Evolutionary conservation across 2,888 invertebrate genomes (phyloP).

Genomic region (Maniola hyperantus): DNA sequence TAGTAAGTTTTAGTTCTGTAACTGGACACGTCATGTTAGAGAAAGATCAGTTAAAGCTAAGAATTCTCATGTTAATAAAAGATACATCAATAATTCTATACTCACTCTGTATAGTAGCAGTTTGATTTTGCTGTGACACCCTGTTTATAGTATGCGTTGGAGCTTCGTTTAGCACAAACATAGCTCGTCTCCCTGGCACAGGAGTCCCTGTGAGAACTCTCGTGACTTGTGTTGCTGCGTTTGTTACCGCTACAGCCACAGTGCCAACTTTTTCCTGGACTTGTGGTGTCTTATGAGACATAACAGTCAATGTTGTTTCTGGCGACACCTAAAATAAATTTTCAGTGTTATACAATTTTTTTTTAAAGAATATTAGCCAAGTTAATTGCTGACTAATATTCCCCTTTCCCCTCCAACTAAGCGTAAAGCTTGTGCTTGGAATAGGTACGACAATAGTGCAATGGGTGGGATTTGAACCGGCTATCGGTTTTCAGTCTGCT

Average conservation of each 20-base stretch:
- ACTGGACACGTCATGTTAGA: not conserved
- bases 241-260: slow-evolving; percentile 69
- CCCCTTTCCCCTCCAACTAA: too few relatives aligned
- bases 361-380: too few relatives aligned
- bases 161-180: slow-evolving; percentile 78
- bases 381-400: too few relatives aligned
- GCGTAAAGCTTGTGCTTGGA: too few relatives aligned
- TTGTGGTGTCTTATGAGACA: slow-evolving; percentile 78
- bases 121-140: slow-evolving; percentile 76
- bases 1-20: too few relatives aligned
- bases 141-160: slow-evolving; percentile 70
- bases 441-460: too few relatives aligned
- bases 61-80: not conserved
- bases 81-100: slow-evolving; percentile 25
- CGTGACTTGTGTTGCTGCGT: slow-evolving; percentile 71
- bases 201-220: slow-evolving; percentile 71
- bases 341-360: not conserved
- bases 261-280: slow-evolving; percentile 78
- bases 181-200: slow-evolving; percentile 63
- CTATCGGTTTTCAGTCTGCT: too few relatives aligned
- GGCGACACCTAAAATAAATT: slow-evolving; percentile 68
- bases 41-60: not conserved
- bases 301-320: slow-evolving; percentile 77
- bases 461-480: too few relatives aligned
- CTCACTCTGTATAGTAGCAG: slow-evolving; percentile 77